These are phyloP conservation scores for Hoplias malabaricus DNA, from an alignment of 2,113 vertebrate genomes.

Conservation along the genomic window DNA sequence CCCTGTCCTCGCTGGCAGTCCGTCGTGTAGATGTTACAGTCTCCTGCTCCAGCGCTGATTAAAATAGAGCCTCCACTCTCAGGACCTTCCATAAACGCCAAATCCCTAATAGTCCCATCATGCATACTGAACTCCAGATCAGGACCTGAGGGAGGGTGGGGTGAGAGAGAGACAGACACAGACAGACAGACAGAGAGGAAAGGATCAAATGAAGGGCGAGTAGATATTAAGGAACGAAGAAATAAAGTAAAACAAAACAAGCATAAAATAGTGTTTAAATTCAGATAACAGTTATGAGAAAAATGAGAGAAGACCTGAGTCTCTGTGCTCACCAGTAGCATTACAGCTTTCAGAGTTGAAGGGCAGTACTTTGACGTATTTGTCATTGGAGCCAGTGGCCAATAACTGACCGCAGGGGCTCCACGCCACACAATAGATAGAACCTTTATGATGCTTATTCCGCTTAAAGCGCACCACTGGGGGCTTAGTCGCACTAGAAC, in stretches of 20 bases:
- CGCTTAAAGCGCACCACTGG: slow-evolving; percentile 93
- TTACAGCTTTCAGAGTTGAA: slow-evolving; percentile 97
- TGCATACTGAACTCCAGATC: slow-evolving; percentile 82
- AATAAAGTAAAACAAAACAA: neutral
- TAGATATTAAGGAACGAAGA: neutral
- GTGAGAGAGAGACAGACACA: neutral
- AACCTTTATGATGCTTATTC: slow-evolving; percentile 99
- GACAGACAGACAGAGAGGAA: no score
- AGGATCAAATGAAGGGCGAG: neutral
- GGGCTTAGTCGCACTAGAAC: slow-evolving; percentile 75
- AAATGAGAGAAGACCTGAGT: neutral
- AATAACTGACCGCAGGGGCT: slow-evolving; percentile 94
- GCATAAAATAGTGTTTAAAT: neutral
- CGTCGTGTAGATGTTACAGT: slow-evolving; percentile 95
- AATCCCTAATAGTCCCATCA: slow-evolving; percentile 95
- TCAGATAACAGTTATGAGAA: neutral
- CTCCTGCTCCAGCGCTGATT: slow-evolving; percentile 97
- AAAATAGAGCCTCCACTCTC: slow-evolving; percentile 96
- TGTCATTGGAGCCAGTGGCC: slow-evolving; percentile 97
- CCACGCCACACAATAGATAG: slow-evolving; percentile 98
- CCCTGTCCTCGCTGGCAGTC: slow-evolving; percentile 95
- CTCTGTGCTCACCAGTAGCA: slow-evolving; percentile 83
- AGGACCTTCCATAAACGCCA: slow-evolving; percentile 98
- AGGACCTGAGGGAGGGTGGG: slow-evolving; percentile 61
- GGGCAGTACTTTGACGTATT: slow-evolving; percentile 97